Conservation (phyloP, 1,140 invertebrate genomes). For the Tetramorium parvispinum region DNA sequence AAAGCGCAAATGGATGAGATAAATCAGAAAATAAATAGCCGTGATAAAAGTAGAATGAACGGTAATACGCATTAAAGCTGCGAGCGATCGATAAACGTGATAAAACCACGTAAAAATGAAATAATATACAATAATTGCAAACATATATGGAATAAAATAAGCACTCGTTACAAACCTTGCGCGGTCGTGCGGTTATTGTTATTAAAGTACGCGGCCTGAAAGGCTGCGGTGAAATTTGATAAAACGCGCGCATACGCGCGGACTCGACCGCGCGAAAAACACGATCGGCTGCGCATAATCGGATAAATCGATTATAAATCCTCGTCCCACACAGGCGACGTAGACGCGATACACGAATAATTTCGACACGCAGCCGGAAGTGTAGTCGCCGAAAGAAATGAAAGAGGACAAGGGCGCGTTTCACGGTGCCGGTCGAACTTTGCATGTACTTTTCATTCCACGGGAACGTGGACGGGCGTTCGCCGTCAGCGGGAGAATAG, state of each 20-base stretch:
- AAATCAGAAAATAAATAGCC: constrained; percentile 62
- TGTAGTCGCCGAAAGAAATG: constrained; percentile 28
- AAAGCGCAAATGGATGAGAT: constrained; percentile 62
- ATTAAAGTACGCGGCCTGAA: constrained; percentile 45
- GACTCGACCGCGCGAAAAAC: constrained; percentile 26
- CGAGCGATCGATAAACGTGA: constrained; percentile 50
- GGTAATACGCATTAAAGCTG: constrained; percentile 58
- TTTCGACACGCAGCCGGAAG: constrained; percentile 9
- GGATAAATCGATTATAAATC: constrained; percentile 28
- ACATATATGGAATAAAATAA: constrained; percentile 53
- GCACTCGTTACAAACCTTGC: constrained; percentile 36
- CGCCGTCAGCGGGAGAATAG: constrained; percentile 44
- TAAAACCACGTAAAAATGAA: constrained; percentile 63
- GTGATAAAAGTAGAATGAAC: constrained; percentile 62
- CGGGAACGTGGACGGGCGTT: constrained; percentile 27
- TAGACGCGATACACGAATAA: background rate
- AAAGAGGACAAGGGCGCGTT: background rate
- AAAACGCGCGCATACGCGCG: constrained; percentile 27
- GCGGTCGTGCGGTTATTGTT: constrained; percentile 42
- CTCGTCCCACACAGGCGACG: background rate
- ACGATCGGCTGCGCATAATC: constrained; percentile 31
- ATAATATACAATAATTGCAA: constrained; percentile 54
- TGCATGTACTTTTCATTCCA: constrained; percentile 55
- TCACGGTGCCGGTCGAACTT: constrained; percentile 35
- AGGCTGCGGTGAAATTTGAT: constrained; percentile 22